Base-by-base conservation (phyloP, 2,797 vertebrate genomes). In the Acanthornis magna region DNA sequence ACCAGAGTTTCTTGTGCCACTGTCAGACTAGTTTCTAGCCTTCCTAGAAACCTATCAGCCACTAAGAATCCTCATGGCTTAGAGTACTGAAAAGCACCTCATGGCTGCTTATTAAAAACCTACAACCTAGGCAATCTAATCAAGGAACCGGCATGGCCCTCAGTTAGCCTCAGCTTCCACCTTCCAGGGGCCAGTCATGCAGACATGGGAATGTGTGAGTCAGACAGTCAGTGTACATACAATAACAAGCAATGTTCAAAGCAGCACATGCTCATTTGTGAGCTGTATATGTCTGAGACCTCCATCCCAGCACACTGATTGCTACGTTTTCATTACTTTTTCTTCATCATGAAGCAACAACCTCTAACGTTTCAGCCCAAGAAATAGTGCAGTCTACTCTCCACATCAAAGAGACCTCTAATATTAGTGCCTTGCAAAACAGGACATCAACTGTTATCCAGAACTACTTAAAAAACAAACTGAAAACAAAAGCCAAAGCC, bases 401-500 rank as follows among this genome's bases (percentile, higher is more conserved):
- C 78, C 82, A 73, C 76, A 88, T 93, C 85, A 92, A 67, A 85
- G 70, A 81, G 38, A 36, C 54, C 58, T 60, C 82, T 40, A 68
- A 79, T 76, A 96, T 43, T 60, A 74, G 68, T 53, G 78, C 50
- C 43, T 92, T 82, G 80, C 92, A 55, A 80, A 89, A 95, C 62
- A 95, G 92, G 85, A 97, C 96, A 94, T 92, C 32, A 65, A 91
- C 79, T 96, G 71, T 93, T 94, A 78, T 75, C 48, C 91, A 91
- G 85, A 85, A 38, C 53, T 85, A 61, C 60, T 88, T 78, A 75
- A 54, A 78, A 72, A 75, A 48, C 43, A 88, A 88, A 89, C 42
- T 10, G 73, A 95, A 95, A 89, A 55, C 70, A 95, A 96, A 93
- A 36, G 40, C 43, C 73, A 85, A 89, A 93, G 67, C 73, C 72